Conservation (phyloP, 2,888 invertebrate genomes). For the Himalopsyche tibetana region DNA sequence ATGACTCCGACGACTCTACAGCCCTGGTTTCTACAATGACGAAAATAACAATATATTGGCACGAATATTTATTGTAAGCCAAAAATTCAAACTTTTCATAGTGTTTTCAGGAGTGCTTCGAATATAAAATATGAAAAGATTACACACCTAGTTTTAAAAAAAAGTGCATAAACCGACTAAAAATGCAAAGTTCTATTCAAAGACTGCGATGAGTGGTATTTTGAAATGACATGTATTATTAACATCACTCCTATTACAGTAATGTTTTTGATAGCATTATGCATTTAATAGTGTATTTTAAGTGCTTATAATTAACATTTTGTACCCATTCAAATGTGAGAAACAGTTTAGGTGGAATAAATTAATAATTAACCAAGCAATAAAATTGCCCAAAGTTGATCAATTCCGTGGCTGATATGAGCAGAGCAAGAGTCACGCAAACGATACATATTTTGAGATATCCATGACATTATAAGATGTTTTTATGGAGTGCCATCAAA, state of each 20-base stretch:
- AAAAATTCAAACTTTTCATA: no score
- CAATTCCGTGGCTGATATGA: not conserved
- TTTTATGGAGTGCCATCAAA: constrained; percentile 15
- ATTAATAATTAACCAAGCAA: not conserved
- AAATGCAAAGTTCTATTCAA: no score
- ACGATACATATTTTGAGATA: constrained; percentile 35
- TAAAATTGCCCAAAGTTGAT: constrained; percentile 11
- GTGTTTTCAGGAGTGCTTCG: no score
- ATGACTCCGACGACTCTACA: no score
- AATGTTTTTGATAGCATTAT: constrained; percentile 12
- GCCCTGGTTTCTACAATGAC: no score
- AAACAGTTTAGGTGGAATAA: constrained; percentile 2
- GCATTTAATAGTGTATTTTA: not conserved
- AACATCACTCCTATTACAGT: not conserved
- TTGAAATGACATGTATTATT: not conserved
- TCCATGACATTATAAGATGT: constrained; percentile 31
- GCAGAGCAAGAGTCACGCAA: not conserved
- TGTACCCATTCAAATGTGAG: constrained; percentile 7
- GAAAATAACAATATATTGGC: no score
- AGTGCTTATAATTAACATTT: constrained; percentile 3
- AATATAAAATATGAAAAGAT: no score
- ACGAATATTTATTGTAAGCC: no score
- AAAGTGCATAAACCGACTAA: no score
- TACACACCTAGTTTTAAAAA: no score
- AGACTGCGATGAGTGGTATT: no score